Conservation (phyloP, 1,140 invertebrate genomes). For the Tigriopus japonicus region DNA sequence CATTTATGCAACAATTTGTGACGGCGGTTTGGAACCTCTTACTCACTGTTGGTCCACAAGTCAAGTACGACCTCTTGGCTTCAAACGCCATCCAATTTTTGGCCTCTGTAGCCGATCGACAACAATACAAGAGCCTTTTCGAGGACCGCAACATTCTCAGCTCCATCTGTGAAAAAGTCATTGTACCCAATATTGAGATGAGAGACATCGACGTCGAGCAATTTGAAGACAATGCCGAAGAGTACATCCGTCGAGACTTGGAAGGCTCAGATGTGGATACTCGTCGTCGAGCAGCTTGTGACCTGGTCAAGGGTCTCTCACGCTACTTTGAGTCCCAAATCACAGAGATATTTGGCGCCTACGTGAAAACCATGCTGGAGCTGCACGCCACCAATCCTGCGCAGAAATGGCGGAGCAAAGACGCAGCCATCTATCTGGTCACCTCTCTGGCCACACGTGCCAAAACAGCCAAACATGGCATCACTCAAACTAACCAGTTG, state of each 20-base stretch:
- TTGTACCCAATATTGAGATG: slow-evolving; percentile 95
- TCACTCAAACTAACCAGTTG: slow-evolving; percentile 69
- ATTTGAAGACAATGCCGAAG: slow-evolving; percentile 94
- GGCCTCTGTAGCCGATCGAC: slow-evolving; percentile 74
- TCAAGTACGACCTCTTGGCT: slow-evolving; percentile 83
- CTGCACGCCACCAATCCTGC: slow-evolving; percentile 53
- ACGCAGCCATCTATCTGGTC: slow-evolving; percentile 86
- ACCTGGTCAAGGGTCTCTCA: slow-evolving; percentile 75
- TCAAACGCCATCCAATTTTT: slow-evolving; percentile 90
- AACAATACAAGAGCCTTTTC: slow-evolving; percentile 69
- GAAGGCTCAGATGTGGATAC: slow-evolving; percentile 98
- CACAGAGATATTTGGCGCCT: slow-evolving; percentile 75
- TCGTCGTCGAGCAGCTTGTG: slow-evolving; percentile 76
- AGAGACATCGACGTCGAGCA: slow-evolving; percentile 79
- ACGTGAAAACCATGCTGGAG: slow-evolving; percentile 60
- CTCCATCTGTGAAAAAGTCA: slow-evolving; percentile 77
- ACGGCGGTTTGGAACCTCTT: slow-evolving; percentile 79
- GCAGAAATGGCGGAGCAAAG: slow-evolving; percentile 76
- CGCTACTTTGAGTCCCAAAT: slow-evolving; percentile 77
- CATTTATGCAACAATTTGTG: slow-evolving; percentile 72
- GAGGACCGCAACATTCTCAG: slow-evolving; percentile 64
- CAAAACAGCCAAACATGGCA: slow-evolving; percentile 72
- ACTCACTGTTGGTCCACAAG: slow-evolving; percentile 53
- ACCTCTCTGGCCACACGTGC: slow-evolving; percentile 79
- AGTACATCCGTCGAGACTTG: slow-evolving; percentile 89